A percentile compares a stretch with the other conserved stretches of the same genome.
phyloP scores from a whole-genome alignment of 2,113 vertebrate species.

The Rhea americana region DNA sequence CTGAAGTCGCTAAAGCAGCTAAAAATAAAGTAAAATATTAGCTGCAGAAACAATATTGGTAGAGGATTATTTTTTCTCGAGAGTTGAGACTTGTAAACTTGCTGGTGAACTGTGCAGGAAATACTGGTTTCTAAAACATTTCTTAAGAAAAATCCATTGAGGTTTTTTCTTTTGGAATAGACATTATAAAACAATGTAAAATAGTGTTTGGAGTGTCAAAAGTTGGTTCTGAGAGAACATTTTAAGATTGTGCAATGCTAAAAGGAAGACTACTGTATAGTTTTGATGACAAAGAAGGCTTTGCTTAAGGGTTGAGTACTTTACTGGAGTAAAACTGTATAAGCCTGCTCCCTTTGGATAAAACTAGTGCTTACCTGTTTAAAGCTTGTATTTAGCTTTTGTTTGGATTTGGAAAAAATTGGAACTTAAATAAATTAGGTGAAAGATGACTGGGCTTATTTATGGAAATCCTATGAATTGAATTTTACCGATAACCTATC shows the following conservation, averaged over 20 bases:
- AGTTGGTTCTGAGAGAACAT: slow-evolving; percentile 79
- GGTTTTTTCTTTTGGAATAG: slow-evolving; percentile 65
- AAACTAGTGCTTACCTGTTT: slow-evolving; percentile 83
- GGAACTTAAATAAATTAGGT: slow-evolving; percentile 85
- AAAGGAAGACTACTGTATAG: slow-evolving; percentile 85
- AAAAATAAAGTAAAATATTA: slow-evolving; percentile 71
- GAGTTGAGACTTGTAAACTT: slow-evolving; percentile 78
- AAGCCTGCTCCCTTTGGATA: slow-evolving; percentile 85
- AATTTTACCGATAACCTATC: not conserved
- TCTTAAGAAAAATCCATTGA: slow-evolving; percentile 63
- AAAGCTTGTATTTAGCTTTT: slow-evolving; percentile 86
- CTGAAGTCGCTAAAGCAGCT: slow-evolving; percentile 81
- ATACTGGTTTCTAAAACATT: slow-evolving; percentile 88
- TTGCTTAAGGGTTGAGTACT: slow-evolving; percentile 83
- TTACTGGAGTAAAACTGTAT: slow-evolving; percentile 84
- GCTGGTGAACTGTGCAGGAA: slow-evolving; percentile 85
- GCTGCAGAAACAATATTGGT: slow-evolving; percentile 79
- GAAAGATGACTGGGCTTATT: slow-evolving; percentile 68
- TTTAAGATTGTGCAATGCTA: slow-evolving; percentile 82
- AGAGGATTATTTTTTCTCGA: slow-evolving; percentile 77
- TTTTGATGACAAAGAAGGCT: slow-evolving; percentile 80
- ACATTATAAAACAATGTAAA: slow-evolving; percentile 75
- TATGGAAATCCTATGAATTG: not conserved
- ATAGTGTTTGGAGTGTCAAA: slow-evolving; percentile 77
- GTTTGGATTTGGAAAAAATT: slow-evolving; percentile 83